Evolutionary conservation across 2,888 invertebrate genomes (phyloP), one percentile per base, ranked within the genome.

Genomic region (Anodontia alba): DNA sequence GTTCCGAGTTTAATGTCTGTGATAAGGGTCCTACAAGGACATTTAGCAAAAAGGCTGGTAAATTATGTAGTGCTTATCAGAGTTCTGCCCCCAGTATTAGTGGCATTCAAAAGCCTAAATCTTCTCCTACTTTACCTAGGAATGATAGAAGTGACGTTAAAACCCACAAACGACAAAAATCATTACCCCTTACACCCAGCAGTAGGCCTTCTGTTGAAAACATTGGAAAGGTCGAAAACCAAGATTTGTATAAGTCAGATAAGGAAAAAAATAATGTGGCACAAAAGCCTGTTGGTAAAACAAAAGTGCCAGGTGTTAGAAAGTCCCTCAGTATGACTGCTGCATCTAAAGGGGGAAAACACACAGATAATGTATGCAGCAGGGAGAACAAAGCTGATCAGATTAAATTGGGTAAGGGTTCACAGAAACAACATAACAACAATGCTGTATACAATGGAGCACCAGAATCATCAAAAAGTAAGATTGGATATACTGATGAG

Each of bases 81-180:
- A 38, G 33, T 43, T 15, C 10, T 17, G 66, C 17, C 42, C 20
- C 54, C 12, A 31, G n/a, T 57, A 20, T 23, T 3, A 42, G 29
- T 33, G 29, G 43, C 23, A 49, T 23, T 31, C 43, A 66, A 29
- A 46, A 42, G 29, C 20, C 20, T 7, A 49, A 43, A 33, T n/a
- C 66, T 8, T 49, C 67, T 5, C 74, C 73, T 38, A 62, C 20
- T 42, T 62, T 72, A 46, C 73, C 15, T 1, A 49, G 74, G 29
- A 73, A 76, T 23, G 73, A 76, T n/a, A 78, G 78, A 43, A 71
- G 51, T 57, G 12, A 66, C 17, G 29, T 43, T 3, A 82, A 78
- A 78, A 78, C 79, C 20, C 84, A 85, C 68, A 73, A 68, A 66
- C 68, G 84, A 26, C 84, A 85, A 31, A 81, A 80, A 80, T 85